Percentiles rank a stretch among this genome's conserved stretches.
These are phyloP conservation scores for Rhinophrynus dorsalis DNA, from an alignment of 2,797 vertebrate genomes.

Conservation along the genomic window DNA sequence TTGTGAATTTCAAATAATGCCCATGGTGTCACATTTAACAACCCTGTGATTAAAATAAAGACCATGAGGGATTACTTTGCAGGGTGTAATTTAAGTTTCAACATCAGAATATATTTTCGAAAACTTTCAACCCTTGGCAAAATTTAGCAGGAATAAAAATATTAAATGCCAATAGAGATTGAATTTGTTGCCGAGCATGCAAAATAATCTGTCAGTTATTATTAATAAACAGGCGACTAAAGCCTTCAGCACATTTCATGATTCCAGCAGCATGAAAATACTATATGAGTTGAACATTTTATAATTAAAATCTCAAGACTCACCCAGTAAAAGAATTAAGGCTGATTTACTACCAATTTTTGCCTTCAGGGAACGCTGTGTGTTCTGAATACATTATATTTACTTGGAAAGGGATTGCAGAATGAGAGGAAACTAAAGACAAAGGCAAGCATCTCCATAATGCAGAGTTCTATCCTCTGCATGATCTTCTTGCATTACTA, in stretches of 20 bases:
- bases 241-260: slow-evolving; percentile 15
- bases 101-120: slow-evolving; percentile 23
- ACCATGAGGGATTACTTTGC: slow-evolving; percentile 1
- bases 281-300: slow-evolving; percentile 22
- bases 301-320: slow-evolving; percentile 41
- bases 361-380: slow-evolving; percentile 14
- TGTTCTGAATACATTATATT: slow-evolving; percentile 14
- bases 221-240: slow-evolving; percentile 37
- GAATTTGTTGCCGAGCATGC: slow-evolving; percentile 24
- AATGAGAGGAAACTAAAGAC: slow-evolving; percentile 1
- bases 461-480: too few species aligned
- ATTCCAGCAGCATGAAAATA: slow-evolving; percentile 20
- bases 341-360: slow-evolving; percentile 8
- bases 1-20: slow-evolving; percentile 3
- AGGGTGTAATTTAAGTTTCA: neutral
- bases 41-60: slow-evolving; percentile 18
- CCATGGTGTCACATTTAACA: neutral
- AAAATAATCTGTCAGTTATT: slow-evolving; percentile 41
- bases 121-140: slow-evolving; percentile 20
- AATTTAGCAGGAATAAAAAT: slow-evolving; percentile 26
- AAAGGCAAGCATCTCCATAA: neutral
- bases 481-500: too few species aligned
- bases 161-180: slow-evolving; percentile 39
- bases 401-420: neutral
- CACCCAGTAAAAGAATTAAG: slow-evolving; percentile 24